Conservation (phyloP, 2,797 vertebrate genomes). For the Etheostoma nigrum region DNA sequence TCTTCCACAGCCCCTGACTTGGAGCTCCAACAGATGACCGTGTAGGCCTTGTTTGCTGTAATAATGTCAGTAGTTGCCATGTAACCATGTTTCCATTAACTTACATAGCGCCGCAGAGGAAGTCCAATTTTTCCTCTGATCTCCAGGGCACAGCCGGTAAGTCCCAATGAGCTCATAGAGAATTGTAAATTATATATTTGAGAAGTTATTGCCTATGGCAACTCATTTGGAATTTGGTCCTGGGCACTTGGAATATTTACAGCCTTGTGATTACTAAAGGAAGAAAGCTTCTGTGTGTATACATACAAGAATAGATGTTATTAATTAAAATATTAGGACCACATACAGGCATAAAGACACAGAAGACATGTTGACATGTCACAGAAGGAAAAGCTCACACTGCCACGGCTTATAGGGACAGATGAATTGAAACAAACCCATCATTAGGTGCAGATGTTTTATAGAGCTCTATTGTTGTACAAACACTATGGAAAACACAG, state of each 20-base stretch:
- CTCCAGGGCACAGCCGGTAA: constrained; percentile 18
- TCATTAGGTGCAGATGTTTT: too few relatives aligned
- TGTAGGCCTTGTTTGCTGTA: constrained; percentile 34
- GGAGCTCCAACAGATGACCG: constrained; percentile 38
- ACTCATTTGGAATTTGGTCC: constrained; percentile 46
- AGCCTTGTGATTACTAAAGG: constrained; percentile 6
- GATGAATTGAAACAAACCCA: neutral
- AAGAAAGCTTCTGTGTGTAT: neutral
- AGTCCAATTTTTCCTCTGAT: constrained; percentile 16
- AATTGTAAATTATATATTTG: constrained; percentile 45
- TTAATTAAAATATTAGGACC: neutral
- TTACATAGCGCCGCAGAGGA: constrained; percentile 16
- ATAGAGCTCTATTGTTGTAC: too few relatives aligned
- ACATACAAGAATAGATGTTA: neutral
- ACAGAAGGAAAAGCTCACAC: neutral
- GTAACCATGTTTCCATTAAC: constrained; percentile 50
- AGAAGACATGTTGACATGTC: neutral
- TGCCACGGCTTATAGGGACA: neutral
- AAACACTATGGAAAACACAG: too few relatives aligned
- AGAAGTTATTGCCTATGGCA: constrained; percentile 40
- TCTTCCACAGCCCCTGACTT: constrained; percentile 10
- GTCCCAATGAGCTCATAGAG: constrained; percentile 27
- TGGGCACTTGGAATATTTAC: constrained; percentile 52
- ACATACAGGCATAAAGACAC: neutral
- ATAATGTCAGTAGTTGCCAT: constrained; percentile 36